phyloP scores from a whole-genome alignment of 1,140 invertebrate genomes.

The Colletes gigas region DNA sequence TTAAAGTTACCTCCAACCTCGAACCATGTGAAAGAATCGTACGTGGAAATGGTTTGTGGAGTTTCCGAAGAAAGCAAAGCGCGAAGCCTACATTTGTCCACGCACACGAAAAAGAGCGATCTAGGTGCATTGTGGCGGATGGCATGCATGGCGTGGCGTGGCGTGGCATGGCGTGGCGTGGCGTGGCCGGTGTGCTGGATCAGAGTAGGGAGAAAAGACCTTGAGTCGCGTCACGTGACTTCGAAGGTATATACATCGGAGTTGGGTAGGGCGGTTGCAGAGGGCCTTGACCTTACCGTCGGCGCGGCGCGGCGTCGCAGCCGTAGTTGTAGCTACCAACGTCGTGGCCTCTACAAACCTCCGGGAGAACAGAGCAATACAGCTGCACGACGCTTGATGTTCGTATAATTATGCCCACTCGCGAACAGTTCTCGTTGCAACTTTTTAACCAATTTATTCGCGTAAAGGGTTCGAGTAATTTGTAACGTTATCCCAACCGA shows the following conservation, averaged over 20 bases:
- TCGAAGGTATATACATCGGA: constrained; percentile 74
- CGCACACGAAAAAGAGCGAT: constrained; percentile 22
- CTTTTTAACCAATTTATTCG: background rate
- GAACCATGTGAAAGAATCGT: background rate
- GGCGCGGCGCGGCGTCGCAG: constrained; percentile 60
- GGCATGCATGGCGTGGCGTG: constrained; percentile 50
- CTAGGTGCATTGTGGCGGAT: constrained; percentile 51
- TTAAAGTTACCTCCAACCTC: background rate
- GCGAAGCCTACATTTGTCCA: background rate
- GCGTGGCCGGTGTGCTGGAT: constrained; percentile 35
- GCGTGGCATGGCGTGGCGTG: constrained; percentile 36
- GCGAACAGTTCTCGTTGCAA: too few species aligned
- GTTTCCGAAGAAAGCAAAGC: constrained; percentile 13
- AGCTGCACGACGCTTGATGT: constrained; percentile 11
- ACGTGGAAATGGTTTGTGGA: background rate
- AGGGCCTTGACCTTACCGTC: constrained; percentile 80
- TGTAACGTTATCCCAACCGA: background rate
- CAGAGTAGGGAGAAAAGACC: constrained; percentile 79
- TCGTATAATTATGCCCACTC: constrained; percentile 4
- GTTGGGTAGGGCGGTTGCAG: constrained; percentile 76
- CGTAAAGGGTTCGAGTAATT: background rate
- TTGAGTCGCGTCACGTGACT: constrained; percentile 80
- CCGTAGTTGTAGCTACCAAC: constrained; percentile 63
- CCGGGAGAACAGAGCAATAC: constrained; percentile 14
- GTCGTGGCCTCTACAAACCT: constrained; percentile 43